A percentile compares a stretch with the other conserved stretches of the same genome.
These are phyloP conservation scores for Tachina fera DNA, from an alignment of 2,888 invertebrate species.

Conservation along the genomic window DNA sequence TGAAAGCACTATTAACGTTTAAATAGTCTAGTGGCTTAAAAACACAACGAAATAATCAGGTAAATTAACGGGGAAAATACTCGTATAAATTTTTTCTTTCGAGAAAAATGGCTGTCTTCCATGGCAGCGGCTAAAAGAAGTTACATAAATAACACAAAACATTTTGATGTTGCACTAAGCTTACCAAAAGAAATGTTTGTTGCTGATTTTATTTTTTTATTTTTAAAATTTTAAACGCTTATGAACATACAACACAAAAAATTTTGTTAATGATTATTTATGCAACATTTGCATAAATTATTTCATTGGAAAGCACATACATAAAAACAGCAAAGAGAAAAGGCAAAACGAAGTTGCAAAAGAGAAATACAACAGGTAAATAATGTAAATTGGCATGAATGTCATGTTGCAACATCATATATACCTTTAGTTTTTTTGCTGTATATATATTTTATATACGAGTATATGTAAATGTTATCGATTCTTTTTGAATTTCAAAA, in stretches of 20 bases:
- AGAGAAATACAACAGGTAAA: neutral
- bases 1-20: conserved; percentile 36
- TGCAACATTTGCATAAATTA: conserved; percentile 41
- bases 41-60: neutral
- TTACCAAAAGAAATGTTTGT: neutral
- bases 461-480: neutral
- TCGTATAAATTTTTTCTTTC: conserved; percentile 11
- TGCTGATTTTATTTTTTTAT: neutral
- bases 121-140: conserved; percentile 1
- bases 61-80: conserved; percentile 15
- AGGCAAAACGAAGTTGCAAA: neutral
- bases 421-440: neutral
- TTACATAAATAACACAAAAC: conserved; percentile 18
- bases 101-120: neutral
- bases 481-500: conserved; percentile 25
- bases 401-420: conserved; percentile 14
- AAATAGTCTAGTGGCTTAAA: conserved; percentile 25
- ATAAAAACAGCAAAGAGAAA: neutral
- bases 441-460: neutral
- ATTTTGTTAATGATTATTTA: conserved; percentile 22
- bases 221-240: neutral
- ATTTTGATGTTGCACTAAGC: neutral
- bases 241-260: conserved; percentile 2
- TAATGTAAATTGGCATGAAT: neutral
- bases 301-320: conserved; percentile 26